These are phyloP conservation scores for Microtus obscurus DNA, from an alignment of 2,797 vertebrate genomes.

Conservation along the genomic window DNA sequence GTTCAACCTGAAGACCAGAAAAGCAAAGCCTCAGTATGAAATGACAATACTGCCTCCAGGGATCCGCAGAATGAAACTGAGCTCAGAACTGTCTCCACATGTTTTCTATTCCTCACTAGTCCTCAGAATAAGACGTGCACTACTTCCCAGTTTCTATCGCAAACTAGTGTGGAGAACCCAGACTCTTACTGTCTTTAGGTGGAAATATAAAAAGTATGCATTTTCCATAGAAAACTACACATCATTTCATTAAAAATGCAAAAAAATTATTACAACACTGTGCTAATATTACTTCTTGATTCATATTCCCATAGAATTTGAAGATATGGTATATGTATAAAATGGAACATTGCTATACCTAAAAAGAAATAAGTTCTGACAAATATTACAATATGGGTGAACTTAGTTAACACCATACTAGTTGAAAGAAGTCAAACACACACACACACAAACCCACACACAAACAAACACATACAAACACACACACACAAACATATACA, in stretches of 20 bases:
- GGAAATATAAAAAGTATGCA: background rate
- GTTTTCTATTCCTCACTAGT: too few species aligned
- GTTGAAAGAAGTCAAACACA: background rate
- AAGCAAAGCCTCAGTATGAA: too few species aligned
- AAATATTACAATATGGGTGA: background rate
- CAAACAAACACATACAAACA: too few species aligned
- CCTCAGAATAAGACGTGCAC: too few species aligned
- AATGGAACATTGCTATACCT: background rate
- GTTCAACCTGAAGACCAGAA: too few species aligned
- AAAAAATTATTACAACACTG: background rate
- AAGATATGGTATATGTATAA: background rate
- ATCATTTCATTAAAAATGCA: background rate
- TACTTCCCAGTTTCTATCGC: too few species aligned
- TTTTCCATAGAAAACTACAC: background rate
- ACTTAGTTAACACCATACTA: background rate
- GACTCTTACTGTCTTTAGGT: background rate
- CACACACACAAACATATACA: background rate
- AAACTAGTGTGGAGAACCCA: too few species aligned
- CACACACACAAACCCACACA: too few species aligned
- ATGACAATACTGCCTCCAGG: too few species aligned
- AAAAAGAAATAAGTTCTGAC: background rate
- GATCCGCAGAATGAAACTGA: too few species aligned
- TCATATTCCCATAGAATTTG: background rate
- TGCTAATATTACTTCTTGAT: background rate
- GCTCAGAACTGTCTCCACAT: too few species aligned